Base-by-base conservation (phyloP, 2,888 invertebrate species). In the Ellobium chinense region DNA sequence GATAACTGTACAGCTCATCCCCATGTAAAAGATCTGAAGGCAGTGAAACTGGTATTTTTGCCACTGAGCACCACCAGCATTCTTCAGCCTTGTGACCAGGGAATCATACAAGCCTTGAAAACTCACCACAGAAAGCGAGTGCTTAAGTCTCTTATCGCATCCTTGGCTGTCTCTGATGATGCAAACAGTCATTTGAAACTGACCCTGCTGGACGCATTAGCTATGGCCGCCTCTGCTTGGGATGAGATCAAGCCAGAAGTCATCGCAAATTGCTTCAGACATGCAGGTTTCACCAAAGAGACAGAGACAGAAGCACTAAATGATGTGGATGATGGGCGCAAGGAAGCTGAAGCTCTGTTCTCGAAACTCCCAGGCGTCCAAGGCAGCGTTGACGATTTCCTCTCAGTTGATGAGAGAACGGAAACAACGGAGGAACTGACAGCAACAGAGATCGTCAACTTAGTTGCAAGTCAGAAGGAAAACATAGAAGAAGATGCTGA, bases 11-110 rank as follows among this genome's bases (percentile, higher is more conserved):
- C 83, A 1, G 84, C 84, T 12, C 87, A 87, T 58, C 87, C 85
- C 12, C 69, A 39, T 12, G 54, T 86, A 1, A 65, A 72, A 24
- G 66, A 72, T 9, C 70, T 87, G 39, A 83, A 79, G 70, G 70
- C 78, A 12, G 68, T 85, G 2, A 76, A 78, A 36, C 60, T 88
- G 18, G 68, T 85, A 18, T 88, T 86, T 70, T 84, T 88, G 31
- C 86, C 86, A 27, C 85, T 86, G 9, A 87, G 86, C 78, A 83
- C 86, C 21, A 87, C 87, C 37, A 74, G 73, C 39, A 74, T 83
- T 12, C 82, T 82, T 0, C 88, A 88, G 68, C 88, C 88, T 3
- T 86, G 87, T 84, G 85, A 87, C 76, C 85, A 85, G 62, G 85
- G 87, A 1, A 82, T 89, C 27, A 87, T 86, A 21, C 75, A 84